These are phyloP conservation scores for Phytoseiulus persimilis DNA, from an alignment of 2,888 invertebrate species.

Conservation along the genomic window DNA sequence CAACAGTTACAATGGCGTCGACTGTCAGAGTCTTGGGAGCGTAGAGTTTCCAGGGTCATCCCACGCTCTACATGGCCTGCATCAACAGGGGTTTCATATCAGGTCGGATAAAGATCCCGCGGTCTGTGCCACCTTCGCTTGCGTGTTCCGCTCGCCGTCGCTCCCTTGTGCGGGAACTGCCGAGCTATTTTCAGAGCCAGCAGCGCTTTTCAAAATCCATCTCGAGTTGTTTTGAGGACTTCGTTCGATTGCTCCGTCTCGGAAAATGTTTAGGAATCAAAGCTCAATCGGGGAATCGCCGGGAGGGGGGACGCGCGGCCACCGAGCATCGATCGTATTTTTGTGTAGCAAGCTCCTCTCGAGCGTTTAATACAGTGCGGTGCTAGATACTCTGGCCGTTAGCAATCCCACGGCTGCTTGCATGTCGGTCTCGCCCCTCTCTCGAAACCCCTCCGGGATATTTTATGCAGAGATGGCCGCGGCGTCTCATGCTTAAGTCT, in stretches of 20 bases:
- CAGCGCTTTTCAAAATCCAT: too few species aligned
- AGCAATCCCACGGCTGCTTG: background rate
- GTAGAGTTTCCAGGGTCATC: background rate
- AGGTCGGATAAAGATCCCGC: too few species aligned
- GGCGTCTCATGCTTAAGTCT: too few species aligned
- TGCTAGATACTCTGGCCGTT: background rate
- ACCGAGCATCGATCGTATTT: background rate
- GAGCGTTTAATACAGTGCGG: background rate
- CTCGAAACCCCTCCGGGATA: background rate
- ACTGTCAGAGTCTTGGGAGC: background rate
- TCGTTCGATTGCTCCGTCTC: background rate
- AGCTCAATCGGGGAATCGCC: background rate
- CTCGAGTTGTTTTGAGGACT: too few species aligned
- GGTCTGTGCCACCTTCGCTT: too few species aligned
- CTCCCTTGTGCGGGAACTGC: too few species aligned
- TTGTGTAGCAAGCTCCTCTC: background rate
- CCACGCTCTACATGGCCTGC: background rate
- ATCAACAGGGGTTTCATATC: background rate
- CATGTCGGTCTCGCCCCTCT: background rate
- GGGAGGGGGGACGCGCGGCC: background rate
- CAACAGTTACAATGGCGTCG: background rate
- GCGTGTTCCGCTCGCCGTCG: too few species aligned
- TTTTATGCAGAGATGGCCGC: background rate
- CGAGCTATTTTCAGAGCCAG: too few species aligned
- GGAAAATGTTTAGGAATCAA: background rate